Evolutionary conservation across 2,888 invertebrate genomes (phyloP), one percentile per base, ranked within the genome.

Genomic region (Cosmopolites sordidus): DNA sequence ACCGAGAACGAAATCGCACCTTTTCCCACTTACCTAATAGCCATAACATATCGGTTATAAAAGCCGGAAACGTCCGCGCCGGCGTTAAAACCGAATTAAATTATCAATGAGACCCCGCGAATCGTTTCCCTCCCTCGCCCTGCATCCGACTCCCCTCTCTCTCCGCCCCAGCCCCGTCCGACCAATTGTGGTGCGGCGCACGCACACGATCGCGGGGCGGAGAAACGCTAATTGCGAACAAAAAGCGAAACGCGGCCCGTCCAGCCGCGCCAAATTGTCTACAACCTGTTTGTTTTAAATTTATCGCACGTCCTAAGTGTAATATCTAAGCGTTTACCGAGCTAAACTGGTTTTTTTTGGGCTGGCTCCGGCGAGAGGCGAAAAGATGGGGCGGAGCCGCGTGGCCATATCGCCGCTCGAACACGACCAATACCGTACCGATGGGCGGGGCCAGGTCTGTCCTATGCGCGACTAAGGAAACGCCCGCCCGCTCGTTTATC

Each of bases 231-330:
- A 60, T 60, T 60, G 58, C 46, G 37, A 22, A 45, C 33, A 49
- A 53, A 54, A 60, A 55, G 22, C 44, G 22, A 55, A 56, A 56
- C 43, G 11, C 6, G 15, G 41, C n/a, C 37, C 29, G 6, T n/a
- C n/a, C n/a, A n/a, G 40, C 27, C 39, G 46, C 42, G 49, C 52
- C 52, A 49, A 56, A 56, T 56, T 56, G 56, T 52, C 48, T 51
- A 64, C 63, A 67, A 68, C 69, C 68, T 66, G 68, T 70, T 70
- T 69, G 67, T 69, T 66, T 69, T 64, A 64, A 65, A 64, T 63
- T 64, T 63, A 66, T 64, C 63, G 61, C 63, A 65, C 49, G 62
- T 66, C 68, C 65, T 71, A 68, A 70, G 66, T 64, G 67, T 69
- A 68, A 70, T 71, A 68, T 67, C 65, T 62, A 55, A 59, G 60